A percentile compares a stretch with the other conserved stretches of the same genome.
phyloP scores from a whole-genome alignment of 2,113 vertebrate genomes.

The Eurystomus gularis region DNA sequence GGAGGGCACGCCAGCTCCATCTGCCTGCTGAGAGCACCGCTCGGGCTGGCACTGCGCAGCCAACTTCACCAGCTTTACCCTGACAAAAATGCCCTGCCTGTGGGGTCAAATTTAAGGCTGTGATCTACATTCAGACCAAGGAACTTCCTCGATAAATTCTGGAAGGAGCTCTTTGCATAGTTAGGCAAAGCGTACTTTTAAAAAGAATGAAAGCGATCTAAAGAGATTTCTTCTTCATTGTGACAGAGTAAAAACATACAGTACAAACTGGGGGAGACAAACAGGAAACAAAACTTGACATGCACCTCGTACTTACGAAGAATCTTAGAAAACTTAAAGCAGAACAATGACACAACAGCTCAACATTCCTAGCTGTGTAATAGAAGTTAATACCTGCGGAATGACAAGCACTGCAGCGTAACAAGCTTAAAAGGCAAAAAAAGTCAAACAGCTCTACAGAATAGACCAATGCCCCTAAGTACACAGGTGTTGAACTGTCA shows the following conservation, averaged over 20 bases:
- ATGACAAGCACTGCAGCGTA: not conserved
- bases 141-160: not conserved
- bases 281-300: not conserved
- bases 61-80: not conserved
- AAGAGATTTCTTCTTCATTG: not conserved
- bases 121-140: not conserved
- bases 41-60: not conserved
- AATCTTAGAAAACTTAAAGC: not conserved
- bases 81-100: not conserved
- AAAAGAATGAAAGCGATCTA: not conserved
- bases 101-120: not conserved
- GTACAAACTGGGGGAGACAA: not conserved
- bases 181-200: not conserved
- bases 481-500: not conserved
- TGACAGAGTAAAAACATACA: not conserved
- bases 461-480: not conserved
- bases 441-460: not conserved
- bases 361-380: not conserved
- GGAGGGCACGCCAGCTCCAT: rapidly evolving
- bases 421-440: not conserved
- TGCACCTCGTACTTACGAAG: not conserved
- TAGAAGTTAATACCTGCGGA: not conserved
- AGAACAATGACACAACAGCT: not conserved
- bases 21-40: not conserved
- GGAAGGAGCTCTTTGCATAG: not conserved